phyloP scores from a whole-genome alignment of 1,140 invertebrate genomes.

The Schlechtendalia chinensis region DNA sequence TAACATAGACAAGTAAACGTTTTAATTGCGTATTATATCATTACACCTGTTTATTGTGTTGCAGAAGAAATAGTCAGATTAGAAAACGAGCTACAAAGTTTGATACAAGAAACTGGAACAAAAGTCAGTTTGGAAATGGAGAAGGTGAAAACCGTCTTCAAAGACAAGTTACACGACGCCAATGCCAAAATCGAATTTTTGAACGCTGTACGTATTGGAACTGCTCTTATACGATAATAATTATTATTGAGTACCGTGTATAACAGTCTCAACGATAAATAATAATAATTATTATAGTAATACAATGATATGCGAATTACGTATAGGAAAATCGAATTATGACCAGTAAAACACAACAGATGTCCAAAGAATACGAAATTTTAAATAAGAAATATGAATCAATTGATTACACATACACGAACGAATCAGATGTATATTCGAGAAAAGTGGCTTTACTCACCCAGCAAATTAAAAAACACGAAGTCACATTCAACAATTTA shows the following conservation, averaged over 20 bases:
- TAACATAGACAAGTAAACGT: too few species aligned
- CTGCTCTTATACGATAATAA: too few species aligned
- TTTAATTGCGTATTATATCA: too few species aligned
- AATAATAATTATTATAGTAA: too few species aligned
- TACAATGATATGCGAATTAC: too few species aligned
- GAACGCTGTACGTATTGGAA: too few species aligned
- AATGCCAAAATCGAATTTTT: neutral
- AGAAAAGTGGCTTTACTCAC: neutral
- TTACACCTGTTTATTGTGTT: neutral
- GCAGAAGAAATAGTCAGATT: neutral
- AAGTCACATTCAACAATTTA: neutral
- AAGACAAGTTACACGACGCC: conserved; percentile 4
- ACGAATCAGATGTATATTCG: neutral
- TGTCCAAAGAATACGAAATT: conserved; percentile 3
- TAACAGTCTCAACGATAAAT: too few species aligned
- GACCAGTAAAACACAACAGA: neutral
- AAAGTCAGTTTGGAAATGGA: conserved; percentile 9
- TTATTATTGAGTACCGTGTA: too few species aligned
- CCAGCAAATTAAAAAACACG: conserved; percentile 11
- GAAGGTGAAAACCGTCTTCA: neutral
- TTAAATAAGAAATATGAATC: neutral
- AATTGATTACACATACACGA: neutral
- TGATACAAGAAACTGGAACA: conserved; percentile 7
- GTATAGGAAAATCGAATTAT: conserved; percentile 4
- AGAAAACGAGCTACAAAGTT: neutral